Conservation (phyloP, 2,888 invertebrate genomes). For the Chalcosyrphus nemorum region DNA sequence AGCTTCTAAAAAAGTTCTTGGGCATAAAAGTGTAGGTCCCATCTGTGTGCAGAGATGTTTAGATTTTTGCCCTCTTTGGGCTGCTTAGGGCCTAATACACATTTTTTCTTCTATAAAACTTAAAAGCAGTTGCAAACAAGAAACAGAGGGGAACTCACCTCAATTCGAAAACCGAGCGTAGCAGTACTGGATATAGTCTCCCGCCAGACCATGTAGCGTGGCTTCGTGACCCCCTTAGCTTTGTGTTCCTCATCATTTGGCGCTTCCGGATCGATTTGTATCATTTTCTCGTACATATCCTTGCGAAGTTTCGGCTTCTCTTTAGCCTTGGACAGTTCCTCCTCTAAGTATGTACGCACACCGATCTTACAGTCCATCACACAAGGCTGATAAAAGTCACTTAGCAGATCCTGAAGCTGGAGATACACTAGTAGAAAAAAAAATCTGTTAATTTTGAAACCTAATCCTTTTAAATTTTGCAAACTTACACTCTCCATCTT, state of each 20-base stretch:
- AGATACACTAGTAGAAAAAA: conserved; percentile 86
- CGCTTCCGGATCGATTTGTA: conserved; percentile 94
- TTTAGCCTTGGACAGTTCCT: conserved; percentile 96
- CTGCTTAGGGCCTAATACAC: no score
- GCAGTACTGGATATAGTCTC: conserved; percentile 99
- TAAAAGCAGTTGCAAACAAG: no score
- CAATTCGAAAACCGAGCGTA: conserved; percentile 97
- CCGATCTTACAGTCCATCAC: conserved; percentile 99
- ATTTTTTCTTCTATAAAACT: no score
- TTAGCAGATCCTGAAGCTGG: conserved; percentile 95
- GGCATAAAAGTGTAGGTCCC: no score
- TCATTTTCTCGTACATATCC: conserved; percentile 99
- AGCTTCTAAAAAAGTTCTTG: no score
- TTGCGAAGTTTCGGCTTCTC: conserved; percentile 95
- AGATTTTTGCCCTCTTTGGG: no score
- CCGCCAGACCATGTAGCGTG: conserved; percentile 97
- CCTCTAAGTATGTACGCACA: conserved; percentile 96
- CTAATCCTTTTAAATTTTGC: neutral
- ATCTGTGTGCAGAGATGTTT: no score
- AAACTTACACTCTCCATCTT: conserved; percentile 88
- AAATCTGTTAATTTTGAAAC: neutral
- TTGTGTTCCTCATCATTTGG: conserved; percentile 95
- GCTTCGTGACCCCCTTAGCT: conserved; percentile 95
- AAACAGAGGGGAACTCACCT: conserved; percentile 83
- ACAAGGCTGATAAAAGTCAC: conserved; percentile 95